Percentiles rank a stretch among this genome's conserved stretches.
Conservation (phyloP, 2,888 invertebrate genomes). For the Pardosa pseudoannulata region DNA sequence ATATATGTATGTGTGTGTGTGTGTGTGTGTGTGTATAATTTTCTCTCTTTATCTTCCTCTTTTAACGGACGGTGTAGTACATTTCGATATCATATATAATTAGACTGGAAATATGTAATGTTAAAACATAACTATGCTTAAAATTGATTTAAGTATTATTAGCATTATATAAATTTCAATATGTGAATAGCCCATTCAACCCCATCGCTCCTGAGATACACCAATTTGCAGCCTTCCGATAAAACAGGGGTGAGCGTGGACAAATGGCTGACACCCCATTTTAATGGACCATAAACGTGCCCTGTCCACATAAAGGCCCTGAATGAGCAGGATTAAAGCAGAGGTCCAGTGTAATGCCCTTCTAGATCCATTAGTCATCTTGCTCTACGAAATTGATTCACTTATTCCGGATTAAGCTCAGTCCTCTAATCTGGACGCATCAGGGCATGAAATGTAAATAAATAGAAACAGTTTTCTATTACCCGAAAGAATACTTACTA, state of each 20-base stretch:
- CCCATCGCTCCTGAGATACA: constrained; percentile 1
- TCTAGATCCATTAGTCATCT: not conserved
- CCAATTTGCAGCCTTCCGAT: constrained; percentile 66
- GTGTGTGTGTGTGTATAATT: no score
- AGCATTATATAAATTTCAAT: not conserved
- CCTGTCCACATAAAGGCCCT: constrained; percentile 53
- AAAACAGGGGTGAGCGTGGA: constrained; percentile 36
- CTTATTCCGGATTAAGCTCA: not conserved
- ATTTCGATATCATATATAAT: no score
- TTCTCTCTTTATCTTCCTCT: no score
- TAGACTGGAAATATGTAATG: no score
- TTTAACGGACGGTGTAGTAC: no score
- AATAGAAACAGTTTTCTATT: no score
- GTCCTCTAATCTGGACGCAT: not conserved
- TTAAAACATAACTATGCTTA: no score
- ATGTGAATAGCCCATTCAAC: constrained; percentile 16
- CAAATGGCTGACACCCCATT: constrained; percentile 70
- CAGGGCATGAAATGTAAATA: no score
- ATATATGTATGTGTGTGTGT: no score
- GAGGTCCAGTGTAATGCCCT: not conserved
- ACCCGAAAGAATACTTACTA: no score
- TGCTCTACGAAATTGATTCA: not conserved
- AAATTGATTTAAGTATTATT: no score
- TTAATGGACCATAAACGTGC: constrained; percentile 70
- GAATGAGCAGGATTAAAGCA: constrained; percentile 44